phyloP scores from a whole-genome alignment of 2,797 vertebrate species.

The Cynopterus sphinx region DNA sequence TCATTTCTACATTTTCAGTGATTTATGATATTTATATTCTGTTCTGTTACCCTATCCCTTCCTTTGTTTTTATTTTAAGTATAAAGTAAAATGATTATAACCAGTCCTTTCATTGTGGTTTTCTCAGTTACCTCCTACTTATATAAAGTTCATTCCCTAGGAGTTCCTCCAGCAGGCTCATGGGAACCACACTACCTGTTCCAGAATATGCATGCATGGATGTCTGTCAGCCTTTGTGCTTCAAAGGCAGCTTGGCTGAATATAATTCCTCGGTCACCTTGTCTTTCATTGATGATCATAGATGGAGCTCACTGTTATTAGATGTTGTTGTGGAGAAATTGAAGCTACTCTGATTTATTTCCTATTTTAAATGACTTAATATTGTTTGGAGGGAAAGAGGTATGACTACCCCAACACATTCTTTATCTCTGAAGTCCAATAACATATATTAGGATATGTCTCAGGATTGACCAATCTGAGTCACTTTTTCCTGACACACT shows the following conservation, averaged over 20 bases:
- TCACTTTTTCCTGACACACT: slow-evolving; percentile 9
- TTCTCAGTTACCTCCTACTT: background rate
- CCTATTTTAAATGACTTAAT: slow-evolving; percentile 1
- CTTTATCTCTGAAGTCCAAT: background rate
- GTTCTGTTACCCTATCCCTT: background rate
- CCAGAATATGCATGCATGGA: background rate
- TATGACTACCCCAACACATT: background rate
- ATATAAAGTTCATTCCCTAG: background rate
- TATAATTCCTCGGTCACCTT: background rate
- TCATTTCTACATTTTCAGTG: background rate
- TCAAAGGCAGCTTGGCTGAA: background rate
- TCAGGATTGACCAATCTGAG: background rate
- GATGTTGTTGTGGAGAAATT: background rate
- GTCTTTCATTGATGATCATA: background rate
- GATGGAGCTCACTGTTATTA: background rate
- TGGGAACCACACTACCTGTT: background rate
- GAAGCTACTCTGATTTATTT: slow-evolving; percentile 11
- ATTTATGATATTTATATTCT: background rate
- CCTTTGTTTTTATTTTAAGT: background rate
- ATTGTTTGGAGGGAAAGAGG: background rate
- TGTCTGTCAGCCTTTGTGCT: background rate
- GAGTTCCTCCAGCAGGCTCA: background rate
- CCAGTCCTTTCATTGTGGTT: background rate
- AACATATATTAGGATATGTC: background rate
- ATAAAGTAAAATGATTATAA: background rate